These are phyloP conservation scores for Tenebrosternarchus preto DNA, from an alignment of 2,113 vertebrate genomes.

Conservation along the genomic window DNA sequence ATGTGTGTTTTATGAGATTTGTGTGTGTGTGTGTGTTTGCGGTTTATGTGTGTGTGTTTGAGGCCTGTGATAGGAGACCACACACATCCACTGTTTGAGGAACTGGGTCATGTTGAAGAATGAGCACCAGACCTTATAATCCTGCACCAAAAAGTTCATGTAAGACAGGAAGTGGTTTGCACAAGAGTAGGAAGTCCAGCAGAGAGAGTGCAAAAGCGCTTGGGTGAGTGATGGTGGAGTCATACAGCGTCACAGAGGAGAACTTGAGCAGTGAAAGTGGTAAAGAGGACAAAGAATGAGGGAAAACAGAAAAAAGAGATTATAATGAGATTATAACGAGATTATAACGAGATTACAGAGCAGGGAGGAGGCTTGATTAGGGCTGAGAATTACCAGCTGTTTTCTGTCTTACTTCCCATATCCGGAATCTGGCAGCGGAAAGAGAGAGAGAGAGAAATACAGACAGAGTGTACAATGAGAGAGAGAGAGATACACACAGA, in stretches of 20 bases:
- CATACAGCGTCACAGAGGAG: neutral
- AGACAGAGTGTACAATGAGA: slow-evolving; percentile 51
- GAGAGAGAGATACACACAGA: neutral
- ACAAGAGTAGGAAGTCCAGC: neutral
- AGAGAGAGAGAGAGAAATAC: neutral
- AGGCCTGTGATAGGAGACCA: neutral
- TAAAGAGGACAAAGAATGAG: neutral
- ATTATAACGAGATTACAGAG: slow-evolving; percentile 41
- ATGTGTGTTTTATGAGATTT: neutral
- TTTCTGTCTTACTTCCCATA: slow-evolving; percentile 5
- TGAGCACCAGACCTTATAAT: neutral
- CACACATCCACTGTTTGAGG: neutral
- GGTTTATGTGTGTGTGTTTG: neutral
- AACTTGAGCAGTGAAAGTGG: neutral
- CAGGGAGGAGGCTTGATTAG: slow-evolving; percentile 8
- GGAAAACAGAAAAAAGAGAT: neutral
- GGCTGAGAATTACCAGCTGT: slow-evolving; percentile 9
- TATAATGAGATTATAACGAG: slow-evolving; percentile 42
- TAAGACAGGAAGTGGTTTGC: neutral
- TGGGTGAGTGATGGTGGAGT: too few relatives aligned
- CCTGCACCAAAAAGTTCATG: neutral
- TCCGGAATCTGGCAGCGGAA: slow-evolving; percentile 15
- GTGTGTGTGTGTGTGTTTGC: neutral
- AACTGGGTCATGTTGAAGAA: neutral
- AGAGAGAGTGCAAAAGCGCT: too few relatives aligned